Percentiles rank a stretch among this genome's conserved stretches.
These are phyloP conservation scores for Bimastos eiseni DNA, from an alignment of 2,888 invertebrate species.

Conservation along the genomic window DNA sequence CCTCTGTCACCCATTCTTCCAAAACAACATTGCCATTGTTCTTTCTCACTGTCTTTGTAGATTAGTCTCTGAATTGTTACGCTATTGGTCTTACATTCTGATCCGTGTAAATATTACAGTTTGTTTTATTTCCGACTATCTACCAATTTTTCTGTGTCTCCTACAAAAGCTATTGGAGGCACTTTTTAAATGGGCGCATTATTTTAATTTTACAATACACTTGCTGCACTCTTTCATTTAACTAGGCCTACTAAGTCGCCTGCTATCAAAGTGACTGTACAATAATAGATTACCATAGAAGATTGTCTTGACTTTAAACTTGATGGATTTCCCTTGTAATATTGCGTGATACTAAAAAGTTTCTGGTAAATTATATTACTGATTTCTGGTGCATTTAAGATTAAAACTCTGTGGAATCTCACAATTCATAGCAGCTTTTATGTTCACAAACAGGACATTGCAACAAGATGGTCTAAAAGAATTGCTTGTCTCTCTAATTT, in stretches of 20 bases:
- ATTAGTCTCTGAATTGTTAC: no score
- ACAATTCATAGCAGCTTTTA: not conserved
- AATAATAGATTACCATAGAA: not conserved
- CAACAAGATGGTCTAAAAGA: not conserved
- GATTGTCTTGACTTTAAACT: not conserved
- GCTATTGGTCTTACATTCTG: not conserved
- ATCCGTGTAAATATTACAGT: no score
- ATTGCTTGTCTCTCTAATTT: not conserved
- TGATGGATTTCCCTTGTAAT: not conserved
- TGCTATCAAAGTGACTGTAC: not conserved
- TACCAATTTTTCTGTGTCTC: no score
- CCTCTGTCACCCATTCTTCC: no score
- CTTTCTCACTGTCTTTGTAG: no score
- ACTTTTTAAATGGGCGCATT: no score
- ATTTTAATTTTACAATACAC: not conserved
- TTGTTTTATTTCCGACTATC: no score
- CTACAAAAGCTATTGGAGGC: no score
- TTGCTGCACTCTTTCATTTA: not conserved
- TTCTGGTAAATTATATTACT: not conserved
- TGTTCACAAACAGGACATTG: no score
- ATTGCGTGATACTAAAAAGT: not conserved
- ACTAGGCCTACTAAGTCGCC: not conserved
- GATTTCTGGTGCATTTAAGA: not conserved
- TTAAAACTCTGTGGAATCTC: not conserved
- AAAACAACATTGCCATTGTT: no score